A percentile compares a stretch with the other conserved stretches of the same genome.
These are phyloP conservation scores for Eremophila alpestris DNA, from an alignment of 2,797 vertebrate species.

Conservation along the genomic window DNA sequence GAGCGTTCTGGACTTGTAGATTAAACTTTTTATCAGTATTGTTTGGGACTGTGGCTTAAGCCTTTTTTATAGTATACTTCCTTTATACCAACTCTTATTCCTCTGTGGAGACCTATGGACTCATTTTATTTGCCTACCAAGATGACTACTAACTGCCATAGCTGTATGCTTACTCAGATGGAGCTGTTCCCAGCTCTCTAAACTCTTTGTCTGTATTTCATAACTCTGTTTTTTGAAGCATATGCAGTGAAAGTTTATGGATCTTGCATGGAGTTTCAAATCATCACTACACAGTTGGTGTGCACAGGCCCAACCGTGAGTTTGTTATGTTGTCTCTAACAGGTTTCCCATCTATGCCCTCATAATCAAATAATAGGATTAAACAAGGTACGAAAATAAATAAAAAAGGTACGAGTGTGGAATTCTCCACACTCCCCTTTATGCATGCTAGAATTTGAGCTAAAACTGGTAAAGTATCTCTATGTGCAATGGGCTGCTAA, in stretches of 20 bases:
- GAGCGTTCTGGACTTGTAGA: not conserved
- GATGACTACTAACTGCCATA: not conserved
- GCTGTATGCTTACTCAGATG: not conserved
- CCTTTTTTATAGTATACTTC: not conserved
- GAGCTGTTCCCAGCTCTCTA: not conserved
- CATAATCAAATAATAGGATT: not conserved
- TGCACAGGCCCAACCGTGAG: not conserved
- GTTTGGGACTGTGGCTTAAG: not conserved
- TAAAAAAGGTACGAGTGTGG: not conserved
- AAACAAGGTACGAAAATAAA: not conserved
- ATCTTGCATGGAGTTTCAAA: not conserved
- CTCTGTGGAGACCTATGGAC: not conserved
- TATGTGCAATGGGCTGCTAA: not conserved
- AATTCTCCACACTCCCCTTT: not conserved
- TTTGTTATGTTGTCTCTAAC: not conserved
- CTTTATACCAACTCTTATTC: not conserved
- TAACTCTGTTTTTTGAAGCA: not conserved
- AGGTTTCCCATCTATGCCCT: not conserved
- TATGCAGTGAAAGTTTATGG: not conserved
- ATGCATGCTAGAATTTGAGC: not conserved
- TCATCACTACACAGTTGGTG: not conserved
- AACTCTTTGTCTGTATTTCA: not conserved
- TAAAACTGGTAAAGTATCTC: not conserved
- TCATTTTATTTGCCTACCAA: not conserved
- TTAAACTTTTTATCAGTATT: not conserved